phyloP scores from a whole-genome alignment of 92 coral and sea anemone species.

The Plumapathes pennacea region DNA sequence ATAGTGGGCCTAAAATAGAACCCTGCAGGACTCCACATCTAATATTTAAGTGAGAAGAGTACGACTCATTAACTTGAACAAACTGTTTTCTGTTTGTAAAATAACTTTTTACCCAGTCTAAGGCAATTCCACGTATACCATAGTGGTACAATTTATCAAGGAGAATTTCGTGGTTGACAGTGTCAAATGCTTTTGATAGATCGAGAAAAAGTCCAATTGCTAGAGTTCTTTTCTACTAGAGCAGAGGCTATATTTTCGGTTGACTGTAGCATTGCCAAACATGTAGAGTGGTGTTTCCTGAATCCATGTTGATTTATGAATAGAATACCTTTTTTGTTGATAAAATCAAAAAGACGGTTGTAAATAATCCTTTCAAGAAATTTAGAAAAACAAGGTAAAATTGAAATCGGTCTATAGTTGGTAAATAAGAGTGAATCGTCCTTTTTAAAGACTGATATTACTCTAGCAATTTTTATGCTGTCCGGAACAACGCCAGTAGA shows the following conservation, averaged over 20 bases:
- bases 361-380: constrained; percentile 21
- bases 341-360: constrained; percentile 20
- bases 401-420: too few species aligned
- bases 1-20: constrained; percentile 17
- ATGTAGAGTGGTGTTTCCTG: constrained; percentile 39
- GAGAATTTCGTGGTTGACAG: constrained; percentile 9
- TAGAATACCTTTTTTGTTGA: constrained; percentile 15
- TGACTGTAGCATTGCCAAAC: constrained; percentile 25
- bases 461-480: too few species aligned
- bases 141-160: constrained; percentile 35
- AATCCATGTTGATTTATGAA: constrained; percentile 36
- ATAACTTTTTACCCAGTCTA: constrained; percentile 36
- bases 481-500: too few species aligned
- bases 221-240: constrained; percentile 9
- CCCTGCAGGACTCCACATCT: constrained; percentile 21
- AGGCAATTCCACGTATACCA: constrained; percentile 37
- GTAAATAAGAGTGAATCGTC: too few species aligned
- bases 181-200: constrained; percentile 41
- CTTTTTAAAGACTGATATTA: too few species aligned
- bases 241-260: constrained; percentile 27
- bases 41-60: constrained; percentile 6
- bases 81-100: constrained; percentile 24
- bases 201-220: constrained; percentile 31
- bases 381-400: constrained; percentile 37
- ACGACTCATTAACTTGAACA: constrained; percentile 22